These are phyloP conservation scores for Zaprionus camerounensis DNA, from an alignment of 1,140 invertebrate genomes.

Conservation along the genomic window DNA sequence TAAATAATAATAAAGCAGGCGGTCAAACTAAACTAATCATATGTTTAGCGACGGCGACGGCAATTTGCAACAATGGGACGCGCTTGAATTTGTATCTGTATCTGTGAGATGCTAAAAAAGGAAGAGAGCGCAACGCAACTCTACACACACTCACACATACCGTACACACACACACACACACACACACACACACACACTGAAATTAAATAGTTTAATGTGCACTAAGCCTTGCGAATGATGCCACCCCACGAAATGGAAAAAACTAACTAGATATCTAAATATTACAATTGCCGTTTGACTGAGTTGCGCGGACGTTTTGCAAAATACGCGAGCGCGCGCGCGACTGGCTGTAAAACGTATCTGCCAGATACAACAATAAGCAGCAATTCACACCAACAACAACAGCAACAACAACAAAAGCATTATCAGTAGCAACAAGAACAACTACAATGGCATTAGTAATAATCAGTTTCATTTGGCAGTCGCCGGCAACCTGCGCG, in stretches of 20 bases:
- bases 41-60: conserved; percentile 47
- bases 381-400: conserved; percentile 70
- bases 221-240: conserved; percentile 72
- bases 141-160: conserved; percentile 47
- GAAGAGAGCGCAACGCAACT: conserved; percentile 47
- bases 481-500: conserved; percentile 71
- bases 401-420: conserved; percentile 32
- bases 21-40: conserved; percentile 75
- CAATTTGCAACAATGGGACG: conserved; percentile 74
- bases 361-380: conserved; percentile 78
- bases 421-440: conserved; percentile 1
- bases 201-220: conserved; percentile 78
- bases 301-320: conserved; percentile 39
- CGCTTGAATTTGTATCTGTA: conserved; percentile 37
- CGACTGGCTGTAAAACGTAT: conserved; percentile 52
- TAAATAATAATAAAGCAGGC: conserved; percentile 71
- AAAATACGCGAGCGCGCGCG: conserved; percentile 46
- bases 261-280: conserved; percentile 52
- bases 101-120: conserved; percentile 55
- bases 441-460: conserved; percentile 66
- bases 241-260: conserved; percentile 65
- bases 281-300: conserved; percentile 61
- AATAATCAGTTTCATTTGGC: conserved; percentile 79
- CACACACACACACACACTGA: not conserved
- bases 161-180: conserved; percentile 18